Evolutionary conservation across 2,888 invertebrate species (phyloP).

Genomic region (Amphimallon solstitiale): DNA sequence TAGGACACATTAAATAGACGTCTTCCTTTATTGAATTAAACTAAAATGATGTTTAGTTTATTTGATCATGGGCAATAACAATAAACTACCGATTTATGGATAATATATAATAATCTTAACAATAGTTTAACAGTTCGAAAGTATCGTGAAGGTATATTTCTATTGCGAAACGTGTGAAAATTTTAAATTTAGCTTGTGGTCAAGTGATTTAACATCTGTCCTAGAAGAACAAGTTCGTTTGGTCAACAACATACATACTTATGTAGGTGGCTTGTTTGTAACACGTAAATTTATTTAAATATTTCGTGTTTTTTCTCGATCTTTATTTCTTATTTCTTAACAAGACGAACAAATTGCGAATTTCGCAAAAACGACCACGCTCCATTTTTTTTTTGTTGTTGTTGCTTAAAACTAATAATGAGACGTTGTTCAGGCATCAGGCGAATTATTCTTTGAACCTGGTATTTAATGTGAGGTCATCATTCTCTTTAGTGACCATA

Average conservation of each 20-base stretch:
- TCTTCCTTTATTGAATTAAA: not conserved
- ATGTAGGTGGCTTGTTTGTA: constrained; percentile 13
- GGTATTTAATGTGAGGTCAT: constrained; percentile 20
- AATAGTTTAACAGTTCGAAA: not conserved
- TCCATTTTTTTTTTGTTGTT: no score
- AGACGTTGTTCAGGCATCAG: no score
- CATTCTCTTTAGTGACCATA: constrained; percentile 15
- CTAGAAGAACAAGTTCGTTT: not conserved
- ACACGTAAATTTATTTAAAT: constrained; percentile 13
- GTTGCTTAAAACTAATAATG: no score
- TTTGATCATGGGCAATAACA: not conserved
- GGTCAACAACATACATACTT: not conserved
- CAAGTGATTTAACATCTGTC: constrained; percentile 13
- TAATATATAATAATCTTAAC: not conserved
- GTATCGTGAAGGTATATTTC: not conserved
- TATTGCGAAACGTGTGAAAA: constrained; percentile 4
- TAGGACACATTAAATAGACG: constrained; percentile 6
- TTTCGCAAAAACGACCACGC: constrained; percentile 9
- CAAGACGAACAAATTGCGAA: constrained; percentile 9
- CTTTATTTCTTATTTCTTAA: constrained; percentile 11
- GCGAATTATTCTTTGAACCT: constrained; percentile 13
- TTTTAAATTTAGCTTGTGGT: not conserved
- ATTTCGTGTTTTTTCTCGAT: constrained; percentile 1
- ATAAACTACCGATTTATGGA: not conserved
- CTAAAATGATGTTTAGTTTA: not conserved